These are phyloP conservation scores for Cassiopea andromeda DNA, from an alignment of 30 jellyfish, hydroid and myxozoan species.

Conservation along the genomic window DNA sequence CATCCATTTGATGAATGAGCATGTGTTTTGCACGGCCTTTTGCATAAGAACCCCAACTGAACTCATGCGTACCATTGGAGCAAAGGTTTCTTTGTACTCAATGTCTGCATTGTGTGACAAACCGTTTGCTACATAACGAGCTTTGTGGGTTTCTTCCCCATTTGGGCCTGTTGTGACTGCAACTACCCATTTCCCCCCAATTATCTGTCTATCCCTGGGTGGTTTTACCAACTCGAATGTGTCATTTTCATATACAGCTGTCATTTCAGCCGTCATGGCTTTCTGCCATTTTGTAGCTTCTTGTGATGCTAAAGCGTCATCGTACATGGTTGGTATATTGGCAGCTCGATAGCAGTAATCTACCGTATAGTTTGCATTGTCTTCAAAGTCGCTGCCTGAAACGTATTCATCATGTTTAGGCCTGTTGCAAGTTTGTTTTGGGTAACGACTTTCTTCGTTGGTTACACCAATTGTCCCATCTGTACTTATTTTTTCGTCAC, in stretches of 20 bases:
- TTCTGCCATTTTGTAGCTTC: constrained; percentile 64
- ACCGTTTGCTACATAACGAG: constrained; percentile 81
- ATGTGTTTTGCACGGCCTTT: not conserved
- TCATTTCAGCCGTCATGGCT: constrained; percentile 74
- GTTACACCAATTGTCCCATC: not conserved
- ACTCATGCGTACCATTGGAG: constrained; percentile 1
- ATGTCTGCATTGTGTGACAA: constrained; percentile 50
- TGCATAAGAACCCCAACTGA: not conserved
- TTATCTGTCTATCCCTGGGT: constrained; percentile 52
- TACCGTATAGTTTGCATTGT: constrained; percentile 2
- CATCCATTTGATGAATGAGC: constrained; percentile 56
- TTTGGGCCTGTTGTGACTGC: constrained; percentile 21
- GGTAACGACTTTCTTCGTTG: constrained; percentile 18
- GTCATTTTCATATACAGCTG: constrained; percentile 43
- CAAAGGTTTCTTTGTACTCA: constrained; percentile 42
- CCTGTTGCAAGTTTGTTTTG: not conserved
- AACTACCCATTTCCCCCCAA: constrained; percentile 86
- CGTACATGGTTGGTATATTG: constrained; percentile 52
- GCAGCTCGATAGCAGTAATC: not conserved
- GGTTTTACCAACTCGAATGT: constrained; percentile 44
- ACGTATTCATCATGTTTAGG: constrained; percentile 9
- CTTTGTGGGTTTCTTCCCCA: constrained; percentile 46
- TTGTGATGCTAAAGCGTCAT: constrained; percentile 51
- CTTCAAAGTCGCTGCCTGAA: not conserved
- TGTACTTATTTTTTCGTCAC: not conserved